Base-by-base conservation (phyloP, 2,797 vertebrate genomes). In the Poeciliopsis paucimaculata region DNA sequence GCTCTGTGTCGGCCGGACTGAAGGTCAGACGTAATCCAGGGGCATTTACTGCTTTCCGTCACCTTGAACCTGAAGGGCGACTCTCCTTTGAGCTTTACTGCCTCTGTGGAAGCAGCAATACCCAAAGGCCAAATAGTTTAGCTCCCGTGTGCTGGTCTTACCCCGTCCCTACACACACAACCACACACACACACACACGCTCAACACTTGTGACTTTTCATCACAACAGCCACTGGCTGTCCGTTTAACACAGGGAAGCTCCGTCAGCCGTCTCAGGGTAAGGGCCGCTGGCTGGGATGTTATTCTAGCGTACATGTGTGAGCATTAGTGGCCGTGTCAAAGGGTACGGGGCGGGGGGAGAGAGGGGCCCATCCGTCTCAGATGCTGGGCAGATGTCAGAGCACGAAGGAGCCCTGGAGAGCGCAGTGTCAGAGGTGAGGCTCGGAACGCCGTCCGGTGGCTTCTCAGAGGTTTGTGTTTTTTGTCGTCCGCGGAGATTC, bases 151-250 rank as follows among this genome's bases (percentile, higher is more conserved):
- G 73, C 55, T 41, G 60, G 66, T 86, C 77, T 77, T 64, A 66
- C 68, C 79, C 75, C 6, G 51, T 80, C 73, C 77, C 64, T 55
- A 66, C 72, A 75, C 62, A 45, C 72, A 75, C 71, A 75, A 77
- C 78, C 72, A 76, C 77, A 43, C 68, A 78, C 64, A 68, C 72
- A 74, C 78, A 78, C 57, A 68, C 77, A 78, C n/a, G 60, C 82
- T 72, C 46, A 87, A 85, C 93, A 93, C 91, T 94, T 94, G 94
- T 95, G 94, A 89, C 91, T 93, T 94, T 89, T 95, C 91, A 93
- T 93, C 92, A 94, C 86, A 91, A 81, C 79, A 28, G 77, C 80
- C 87, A 73, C 81, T 89, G 84, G 82, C 81, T 78, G 85, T 85
- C 81, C 34, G 39, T 74, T 84, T 75, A 90, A 92, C 81, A 73